phyloP scores from a whole-genome alignment of 1,140 invertebrate genomes.

The Drosophila biarmipes region DNA sequence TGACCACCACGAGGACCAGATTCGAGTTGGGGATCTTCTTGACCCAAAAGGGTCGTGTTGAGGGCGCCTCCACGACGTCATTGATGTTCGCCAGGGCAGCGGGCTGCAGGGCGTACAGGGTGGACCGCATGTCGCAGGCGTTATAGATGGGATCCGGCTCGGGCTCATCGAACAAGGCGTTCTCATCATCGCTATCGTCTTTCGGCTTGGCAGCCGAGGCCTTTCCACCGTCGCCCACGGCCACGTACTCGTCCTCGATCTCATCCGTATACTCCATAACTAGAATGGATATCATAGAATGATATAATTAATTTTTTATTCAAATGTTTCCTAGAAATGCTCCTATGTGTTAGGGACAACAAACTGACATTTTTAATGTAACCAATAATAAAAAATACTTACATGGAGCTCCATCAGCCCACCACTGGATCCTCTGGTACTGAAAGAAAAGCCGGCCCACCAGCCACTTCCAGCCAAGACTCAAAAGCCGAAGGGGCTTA shows the following conservation, averaged over 20 bases:
- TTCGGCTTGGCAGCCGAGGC: slow-evolving; percentile 71
- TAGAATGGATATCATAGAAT: slow-evolving; percentile 5
- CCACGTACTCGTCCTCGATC: slow-evolving; percentile 74
- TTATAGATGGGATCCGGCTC: slow-evolving; percentile 83
- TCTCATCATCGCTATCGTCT: slow-evolving; percentile 83
- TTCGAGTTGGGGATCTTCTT: slow-evolving; percentile 91
- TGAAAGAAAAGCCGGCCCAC: slow-evolving; percentile 71
- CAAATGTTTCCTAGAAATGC: too few species aligned
- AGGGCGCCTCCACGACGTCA: slow-evolving; percentile 78
- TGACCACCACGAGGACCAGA: slow-evolving; percentile 90
- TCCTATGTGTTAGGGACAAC: too few species aligned
- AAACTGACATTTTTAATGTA: too few species aligned
- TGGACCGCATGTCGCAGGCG: slow-evolving; percentile 88
- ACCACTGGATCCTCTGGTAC: slow-evolving; percentile 72
- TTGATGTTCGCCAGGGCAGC: slow-evolving; percentile 85
- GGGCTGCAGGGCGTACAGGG: slow-evolving; percentile 89
- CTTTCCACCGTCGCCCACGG: slow-evolving; percentile 68
- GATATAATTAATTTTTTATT: too few species aligned
- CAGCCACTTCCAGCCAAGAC: slow-evolving; percentile 71
- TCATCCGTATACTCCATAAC: slow-evolving; percentile 77
- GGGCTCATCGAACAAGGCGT: slow-evolving; percentile 69
- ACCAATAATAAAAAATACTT: slow-evolving; percentile 33
- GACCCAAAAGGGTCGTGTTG: slow-evolving; percentile 87
- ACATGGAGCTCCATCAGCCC: slow-evolving; percentile 83
- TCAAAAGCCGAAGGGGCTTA: slow-evolving; percentile 68